These are phyloP conservation scores for Ceriagrion tenellum DNA, from an alignment of 2,888 invertebrate genomes.

Conservation along the genomic window DNA sequence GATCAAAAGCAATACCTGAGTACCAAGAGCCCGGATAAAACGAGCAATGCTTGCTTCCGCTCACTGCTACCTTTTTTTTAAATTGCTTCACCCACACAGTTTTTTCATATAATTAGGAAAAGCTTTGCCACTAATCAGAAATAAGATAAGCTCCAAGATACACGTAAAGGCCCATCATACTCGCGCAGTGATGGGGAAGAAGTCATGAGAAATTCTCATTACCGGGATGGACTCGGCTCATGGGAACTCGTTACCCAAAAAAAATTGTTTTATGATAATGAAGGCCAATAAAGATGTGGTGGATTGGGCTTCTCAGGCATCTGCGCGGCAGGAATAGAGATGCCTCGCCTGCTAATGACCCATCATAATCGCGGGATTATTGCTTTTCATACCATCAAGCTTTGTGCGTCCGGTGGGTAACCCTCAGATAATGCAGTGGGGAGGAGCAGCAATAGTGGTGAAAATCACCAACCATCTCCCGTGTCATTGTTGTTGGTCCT, in stretches of 20 bases:
- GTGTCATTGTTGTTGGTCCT: not conserved
- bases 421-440: not conserved
- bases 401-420: not conserved
- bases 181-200: not conserved
- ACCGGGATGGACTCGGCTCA: not conserved
- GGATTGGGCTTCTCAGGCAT: not conserved
- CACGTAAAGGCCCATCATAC: not conserved
- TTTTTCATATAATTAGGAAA: not conserved
- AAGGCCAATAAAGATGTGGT: not conserved
- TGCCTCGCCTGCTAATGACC: not conserved
- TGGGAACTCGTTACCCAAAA: not conserved
- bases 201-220: not conserved
- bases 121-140: not conserved
- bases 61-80: not conserved
- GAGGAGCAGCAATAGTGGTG: not conserved
- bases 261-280: not conserved
- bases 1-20: not conserved
- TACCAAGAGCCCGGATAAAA: not conserved
- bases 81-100: not conserved
- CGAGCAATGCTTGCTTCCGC: not conserved
- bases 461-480: not conserved
- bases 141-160: not conserved
- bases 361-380: constrained; percentile 1
- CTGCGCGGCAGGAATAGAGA: not conserved
- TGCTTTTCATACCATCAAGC: not conserved